Conservation (phyloP, 2,113 vertebrate genomes). For the Pleuronectes platessa region DNA sequence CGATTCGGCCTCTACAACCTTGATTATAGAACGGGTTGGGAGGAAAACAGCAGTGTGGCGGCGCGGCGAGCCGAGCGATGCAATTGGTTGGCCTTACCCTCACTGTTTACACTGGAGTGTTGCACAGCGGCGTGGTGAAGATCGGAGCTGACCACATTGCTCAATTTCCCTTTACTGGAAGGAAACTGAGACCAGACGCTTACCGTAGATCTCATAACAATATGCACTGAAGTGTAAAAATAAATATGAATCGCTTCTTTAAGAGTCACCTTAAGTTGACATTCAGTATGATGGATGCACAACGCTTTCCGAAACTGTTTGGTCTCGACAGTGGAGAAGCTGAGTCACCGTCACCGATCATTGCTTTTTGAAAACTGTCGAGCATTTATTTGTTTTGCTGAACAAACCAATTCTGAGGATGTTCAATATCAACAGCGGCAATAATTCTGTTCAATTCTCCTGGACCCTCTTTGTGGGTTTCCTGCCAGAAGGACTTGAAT, state of each 20-base stretch:
- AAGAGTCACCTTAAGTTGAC: slow-evolving; percentile 30
- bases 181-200: slow-evolving; percentile 45
- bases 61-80: slow-evolving; percentile 6
- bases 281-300: background rate
- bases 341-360: slow-evolving; percentile 14
- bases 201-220: slow-evolving; percentile 35
- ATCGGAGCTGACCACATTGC: slow-evolving; percentile 50
- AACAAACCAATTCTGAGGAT: background rate
- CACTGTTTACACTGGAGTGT: slow-evolving; percentile 33
- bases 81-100: slow-evolving; percentile 39
- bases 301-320: background rate
- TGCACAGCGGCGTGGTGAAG: slow-evolving; percentile 18
- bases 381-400: background rate
- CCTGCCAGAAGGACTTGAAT: no score
- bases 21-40: slow-evolving; percentile 61
- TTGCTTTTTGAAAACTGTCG: background rate
- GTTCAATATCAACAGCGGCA: no score
- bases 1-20: slow-evolving; percentile 57
- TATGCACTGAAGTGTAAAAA: slow-evolving; percentile 45
- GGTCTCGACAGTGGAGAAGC: background rate
- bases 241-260: slow-evolving; percentile 2
- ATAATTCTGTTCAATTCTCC: no score
- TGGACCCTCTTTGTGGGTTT: no score
- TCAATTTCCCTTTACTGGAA: slow-evolving; percentile 50
- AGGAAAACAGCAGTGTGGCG: slow-evolving; percentile 40